These are phyloP conservation scores for Aporophyla lueneburgensis DNA, from an alignment of 2,888 invertebrate species.

Conservation along the genomic window DNA sequence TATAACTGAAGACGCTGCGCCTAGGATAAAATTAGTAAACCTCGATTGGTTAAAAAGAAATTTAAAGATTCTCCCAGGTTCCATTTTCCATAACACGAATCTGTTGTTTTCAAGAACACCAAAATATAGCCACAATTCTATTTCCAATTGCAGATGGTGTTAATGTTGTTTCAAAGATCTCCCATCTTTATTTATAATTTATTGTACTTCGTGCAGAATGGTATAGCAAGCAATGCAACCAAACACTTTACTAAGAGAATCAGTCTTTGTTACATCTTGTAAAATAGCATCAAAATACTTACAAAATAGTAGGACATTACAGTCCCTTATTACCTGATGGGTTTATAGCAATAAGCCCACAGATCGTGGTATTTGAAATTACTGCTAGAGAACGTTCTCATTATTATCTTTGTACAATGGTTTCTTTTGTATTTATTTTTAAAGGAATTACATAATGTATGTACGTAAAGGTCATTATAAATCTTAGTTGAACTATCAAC, in stretches of 20 bases:
- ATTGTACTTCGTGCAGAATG: constrained; percentile 22
- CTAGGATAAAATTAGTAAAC: no score
- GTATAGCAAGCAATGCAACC: constrained; percentile 10
- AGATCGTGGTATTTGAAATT: constrained; percentile 59
- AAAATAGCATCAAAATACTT: constrained; percentile 45
- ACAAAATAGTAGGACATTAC: constrained; percentile 52
- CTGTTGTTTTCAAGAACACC: background rate
- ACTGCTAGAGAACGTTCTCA: constrained; percentile 62
- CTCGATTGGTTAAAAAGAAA: no score
- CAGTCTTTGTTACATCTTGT: constrained; percentile 22
- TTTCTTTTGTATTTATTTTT: constrained; percentile 52
- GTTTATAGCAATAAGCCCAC: constrained; percentile 54
- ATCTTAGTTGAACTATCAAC: constrained; percentile 52
- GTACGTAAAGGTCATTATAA: constrained; percentile 51
- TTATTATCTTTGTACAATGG: constrained; percentile 63
- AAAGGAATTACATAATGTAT: constrained; percentile 51
- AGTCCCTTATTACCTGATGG: constrained; percentile 62
- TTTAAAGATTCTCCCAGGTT: constrained; percentile 4
- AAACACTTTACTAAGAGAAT: background rate
- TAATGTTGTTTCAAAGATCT: background rate
- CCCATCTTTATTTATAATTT: constrained; percentile 13
- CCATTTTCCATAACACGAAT: constrained; percentile 1
- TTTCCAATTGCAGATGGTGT: background rate
- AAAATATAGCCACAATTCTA: background rate
- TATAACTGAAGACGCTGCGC: no score